Evolutionary conservation across 1,140 invertebrate species (phyloP), one percentile per base, ranked within the genome.

Genomic region (Trichogramma pretiosum): DNA sequence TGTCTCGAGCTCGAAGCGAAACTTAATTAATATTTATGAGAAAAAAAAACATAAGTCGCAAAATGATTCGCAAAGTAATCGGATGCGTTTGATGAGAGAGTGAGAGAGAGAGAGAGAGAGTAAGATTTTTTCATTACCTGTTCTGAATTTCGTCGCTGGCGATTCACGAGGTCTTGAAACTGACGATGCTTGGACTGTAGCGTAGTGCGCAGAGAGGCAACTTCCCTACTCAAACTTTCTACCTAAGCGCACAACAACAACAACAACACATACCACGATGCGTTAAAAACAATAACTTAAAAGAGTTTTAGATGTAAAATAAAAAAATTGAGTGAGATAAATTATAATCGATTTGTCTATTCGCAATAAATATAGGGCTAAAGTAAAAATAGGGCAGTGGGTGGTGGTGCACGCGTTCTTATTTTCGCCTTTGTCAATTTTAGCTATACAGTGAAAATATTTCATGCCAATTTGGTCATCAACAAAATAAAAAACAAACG

Each of bases 181-280:
- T 68, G 67, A 56, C 61, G 68, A 59, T 70, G 67, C 54, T 70
- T 72, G 61, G 67, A 68, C 55, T 70, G 69, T 52, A 72, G 65
- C 59, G 59, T 68, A 54, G 68, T 68, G 55, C 67, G 67, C 42
- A 72, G 69, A 62, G 65, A 72, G 65, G 68, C 62, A 58, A 70
- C 61, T 70, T 72, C 68, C 63, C 67, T 70, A 70, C 67, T 68
- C 62, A 72, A 69, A 72, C 56, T 70, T 70, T 70, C 67, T 72
- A 70, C 69, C 69, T 72, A 65, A 65, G 65, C 65, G 57, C 65
- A 67, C 57, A 70, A 61, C 68, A 61, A 65, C 44, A n/a, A n/a
- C n/a, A n/a, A n/a, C n/a, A n/a, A n/a, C n/a, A n/a, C n/a, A 28
- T 28, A 28, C 5, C 11, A 28, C 62, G 63, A 66, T 65, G 57